Base-by-base conservation (phyloP, 2,797 vertebrate genomes). In the Mionectes olivaceus region DNA sequence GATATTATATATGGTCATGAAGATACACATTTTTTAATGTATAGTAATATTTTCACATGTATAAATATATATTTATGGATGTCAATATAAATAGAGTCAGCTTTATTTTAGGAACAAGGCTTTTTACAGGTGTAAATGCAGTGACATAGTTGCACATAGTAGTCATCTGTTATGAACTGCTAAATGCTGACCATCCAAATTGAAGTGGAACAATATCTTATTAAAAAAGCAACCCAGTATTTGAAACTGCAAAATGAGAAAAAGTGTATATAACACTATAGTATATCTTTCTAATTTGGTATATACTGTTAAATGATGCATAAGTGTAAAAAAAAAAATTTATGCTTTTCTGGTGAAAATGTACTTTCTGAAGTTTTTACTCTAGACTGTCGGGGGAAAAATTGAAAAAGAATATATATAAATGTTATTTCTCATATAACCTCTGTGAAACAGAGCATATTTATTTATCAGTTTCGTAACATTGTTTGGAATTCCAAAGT, bases 171-270 rank as follows among this genome's bases (percentile, higher is more conserved):
- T 64, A 64, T 43, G 64, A 59, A 17, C 39, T 76, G 69, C 2
- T 57, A 91, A 67, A 89, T 89, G 96, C 95, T 89, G 32, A 30
- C 89, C 71, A 93, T 74, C 79, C 49, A 81, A 92, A 86, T 19
- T 70, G 67, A 96, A 94, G 49, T 53, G 30, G 13, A 93, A 82
- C 9, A 41, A 11, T 52, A 60, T 63, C 35, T 35, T 30, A 59
- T 55, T 69, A 10, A 83, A 87, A 84, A 63, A 39, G 4, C 18
- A 78, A 56, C 1, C 3, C 32, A 84, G 19, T 43, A 47, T 18
- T 43, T 83, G 49, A 94, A 95, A 93, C 15, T 63, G 11, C 18
- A 88, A 49, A 82, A 89, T 63, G 52, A 83, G 57, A 39, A 91
- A 76, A 80, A 57, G 11, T 35, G 93, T 47, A 49, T 69, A 32